Evolutionary conservation across 2,888 invertebrate species (phyloP).

Genomic region (Amiota mariae): DNA sequence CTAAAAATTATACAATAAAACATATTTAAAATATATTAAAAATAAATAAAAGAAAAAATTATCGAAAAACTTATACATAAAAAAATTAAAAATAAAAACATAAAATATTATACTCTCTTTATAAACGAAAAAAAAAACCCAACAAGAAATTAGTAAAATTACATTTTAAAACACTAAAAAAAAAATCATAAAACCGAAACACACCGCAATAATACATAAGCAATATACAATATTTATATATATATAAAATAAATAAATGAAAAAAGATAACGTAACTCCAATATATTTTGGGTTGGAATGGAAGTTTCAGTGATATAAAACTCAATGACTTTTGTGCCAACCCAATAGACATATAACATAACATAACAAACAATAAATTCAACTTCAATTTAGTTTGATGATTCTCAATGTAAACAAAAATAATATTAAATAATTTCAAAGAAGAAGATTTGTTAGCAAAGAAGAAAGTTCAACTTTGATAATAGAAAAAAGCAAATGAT

Average conservation of each 20-base stretch:
- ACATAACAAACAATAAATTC: no score
- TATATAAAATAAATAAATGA: conserved; percentile 41
- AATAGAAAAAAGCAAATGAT: background rate
- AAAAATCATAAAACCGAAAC: conserved; percentile 42
- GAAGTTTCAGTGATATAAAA: background rate
- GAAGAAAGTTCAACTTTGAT: background rate
- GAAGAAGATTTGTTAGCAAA: background rate
- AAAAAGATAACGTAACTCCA: background rate
- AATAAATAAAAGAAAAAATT: conserved; percentile 37
- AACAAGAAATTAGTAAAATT: conserved; percentile 33
- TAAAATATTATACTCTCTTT: conserved; percentile 10
- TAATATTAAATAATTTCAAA: background rate
- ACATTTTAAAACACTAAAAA: conserved; percentile 6
- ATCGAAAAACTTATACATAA: conserved; percentile 39
- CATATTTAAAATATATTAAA: conserved; percentile 64
- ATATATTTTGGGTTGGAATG: background rate
- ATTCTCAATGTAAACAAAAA: no score
- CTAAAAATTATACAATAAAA: conserved; percentile 55
- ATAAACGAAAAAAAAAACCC: conserved; percentile 28
- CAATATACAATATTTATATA: conserved; percentile 44
- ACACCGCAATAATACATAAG: conserved; percentile 40
- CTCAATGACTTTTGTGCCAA: no score
- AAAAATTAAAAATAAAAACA: conserved; percentile 25
- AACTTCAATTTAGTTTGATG: no score
- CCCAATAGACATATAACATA: no score